Evolutionary conservation across 1,140 invertebrate species (phyloP).

Genomic region (Hyposmocoma kahamanoa): DNA sequence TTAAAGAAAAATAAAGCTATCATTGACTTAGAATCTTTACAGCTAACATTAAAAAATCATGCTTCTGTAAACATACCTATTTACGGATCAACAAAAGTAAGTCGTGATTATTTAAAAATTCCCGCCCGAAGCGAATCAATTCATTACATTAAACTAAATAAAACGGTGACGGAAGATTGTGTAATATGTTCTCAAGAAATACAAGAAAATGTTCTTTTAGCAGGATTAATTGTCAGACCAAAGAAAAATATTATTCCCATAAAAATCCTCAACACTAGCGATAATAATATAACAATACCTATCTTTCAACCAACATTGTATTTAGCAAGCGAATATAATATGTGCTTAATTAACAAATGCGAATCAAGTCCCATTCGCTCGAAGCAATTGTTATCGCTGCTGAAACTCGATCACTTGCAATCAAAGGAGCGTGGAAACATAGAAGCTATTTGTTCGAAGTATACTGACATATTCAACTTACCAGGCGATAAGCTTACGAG

Average conservation of each 20-base stretch:
- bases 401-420: constrained; percentile 10
- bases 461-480: constrained; percentile 8
- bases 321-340: not conserved
- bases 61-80: not conserved
- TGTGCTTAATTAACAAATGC: not conserved
- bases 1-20: not conserved
- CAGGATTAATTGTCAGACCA: constrained; percentile 11
- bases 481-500: constrained; percentile 10
- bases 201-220: constrained; percentile 15
- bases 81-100: not conserved
- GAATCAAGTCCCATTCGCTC: not conserved
- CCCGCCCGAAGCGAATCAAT: constrained; percentile 6
- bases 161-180: constrained; percentile 9
- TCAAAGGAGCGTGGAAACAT: not conserved
- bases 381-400: not conserved
- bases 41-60: not conserved
- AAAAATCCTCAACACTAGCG: constrained; percentile 10
- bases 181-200: constrained; percentile 13
- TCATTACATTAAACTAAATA: constrained; percentile 3
- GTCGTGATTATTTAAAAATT: not conserved
- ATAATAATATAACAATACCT: not conserved
- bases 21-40: not conserved
- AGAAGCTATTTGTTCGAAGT: constrained; percentile 1
- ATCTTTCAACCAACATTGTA: not conserved
- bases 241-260: constrained; percentile 10